Evolutionary conservation across 2,888 invertebrate genomes (phyloP).

Genomic region (Clunio marinus): DNA sequence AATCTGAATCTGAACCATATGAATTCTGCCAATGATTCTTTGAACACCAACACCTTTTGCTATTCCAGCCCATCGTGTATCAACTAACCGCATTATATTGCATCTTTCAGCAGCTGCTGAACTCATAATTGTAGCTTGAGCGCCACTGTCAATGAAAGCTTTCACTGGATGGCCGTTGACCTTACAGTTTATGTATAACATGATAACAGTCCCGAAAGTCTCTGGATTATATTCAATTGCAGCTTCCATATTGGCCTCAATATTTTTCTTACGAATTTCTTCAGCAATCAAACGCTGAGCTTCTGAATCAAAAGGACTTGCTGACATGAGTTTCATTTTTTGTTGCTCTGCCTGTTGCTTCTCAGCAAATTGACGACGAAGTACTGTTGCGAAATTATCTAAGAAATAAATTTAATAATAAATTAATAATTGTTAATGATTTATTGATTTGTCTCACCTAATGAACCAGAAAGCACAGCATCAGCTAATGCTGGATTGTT

Average conservation of each 20-base stretch:
- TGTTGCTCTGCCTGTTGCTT: constrained; percentile 79
- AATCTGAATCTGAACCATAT: constrained; percentile 95
- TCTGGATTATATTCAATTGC: constrained; percentile 99
- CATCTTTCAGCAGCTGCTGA: constrained; percentile 91
- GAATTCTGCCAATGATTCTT: constrained; percentile 91
- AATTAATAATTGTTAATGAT: constrained; percentile 35
- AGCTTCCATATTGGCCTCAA: constrained; percentile 97
- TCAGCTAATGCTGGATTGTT: constrained; percentile 91
- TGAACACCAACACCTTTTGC: constrained; percentile 98
- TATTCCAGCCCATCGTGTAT: constrained; percentile 90
- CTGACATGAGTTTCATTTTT: constrained; percentile 80
- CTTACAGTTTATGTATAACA: constrained; percentile 95
- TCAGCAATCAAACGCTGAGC: constrained; percentile 93
- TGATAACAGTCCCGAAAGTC: constrained; percentile 94
- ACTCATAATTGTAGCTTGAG: constrained; percentile 98
- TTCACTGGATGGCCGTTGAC: constrained; percentile 96
- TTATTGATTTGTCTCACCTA: constrained; percentile 56
- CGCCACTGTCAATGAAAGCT: constrained; percentile 97
- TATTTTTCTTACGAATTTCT: constrained; percentile 92
- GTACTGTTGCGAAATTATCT: constrained; percentile 74
- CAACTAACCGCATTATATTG: constrained; percentile 84
- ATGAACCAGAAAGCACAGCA: constrained; percentile 78
- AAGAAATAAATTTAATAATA: constrained; percentile 45
- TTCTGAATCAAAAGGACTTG: constrained; percentile 93
- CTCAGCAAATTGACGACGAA: constrained; percentile 76